These are phyloP conservation scores for Rana temporaria DNA, from an alignment of 2,113 vertebrate species.

Conservation along the genomic window DNA sequence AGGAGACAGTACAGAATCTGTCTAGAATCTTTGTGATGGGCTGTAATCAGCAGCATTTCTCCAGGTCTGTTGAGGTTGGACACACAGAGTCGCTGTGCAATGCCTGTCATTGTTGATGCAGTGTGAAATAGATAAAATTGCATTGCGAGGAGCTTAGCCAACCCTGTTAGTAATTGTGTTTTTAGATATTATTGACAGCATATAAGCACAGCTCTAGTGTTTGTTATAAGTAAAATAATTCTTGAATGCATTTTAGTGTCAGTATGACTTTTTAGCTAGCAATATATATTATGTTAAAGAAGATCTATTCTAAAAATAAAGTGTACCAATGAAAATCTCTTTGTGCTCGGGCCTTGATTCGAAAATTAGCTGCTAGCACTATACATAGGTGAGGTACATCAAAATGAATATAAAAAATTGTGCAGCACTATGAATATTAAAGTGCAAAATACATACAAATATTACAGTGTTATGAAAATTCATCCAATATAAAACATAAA, in stretches of 20 bases:
- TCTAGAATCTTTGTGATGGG: neutral
- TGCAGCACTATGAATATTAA: too few relatives aligned
- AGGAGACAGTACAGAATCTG: conserved; percentile 32
- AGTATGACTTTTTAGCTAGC: too few relatives aligned
- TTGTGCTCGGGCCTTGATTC: too few relatives aligned
- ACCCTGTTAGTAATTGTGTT: neutral
- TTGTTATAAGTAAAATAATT: neutral
- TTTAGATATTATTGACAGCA: conserved; percentile 7
- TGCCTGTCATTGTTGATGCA: neutral
- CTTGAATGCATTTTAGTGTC: neutral
- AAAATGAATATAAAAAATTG: too few relatives aligned
- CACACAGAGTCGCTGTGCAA: neutral
- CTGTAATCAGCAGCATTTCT: conserved; percentile 25
- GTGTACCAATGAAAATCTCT: too few relatives aligned
- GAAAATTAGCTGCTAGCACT: too few relatives aligned
- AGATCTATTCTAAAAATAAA: too few relatives aligned
- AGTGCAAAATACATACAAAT: too few relatives aligned
- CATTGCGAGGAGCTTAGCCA: neutral
- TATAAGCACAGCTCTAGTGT: neutral
- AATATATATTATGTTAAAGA: too few relatives aligned
- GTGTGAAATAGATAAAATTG: conserved; percentile 9
- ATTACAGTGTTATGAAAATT: too few relatives aligned
- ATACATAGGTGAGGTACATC: too few relatives aligned
- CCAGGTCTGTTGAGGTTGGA: neutral
- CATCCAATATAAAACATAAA: too few relatives aligned